Percentiles rank a stretch among this genome's conserved stretches.
Evolutionary conservation across 1,140 invertebrate species (phyloP).

Genomic region (Acyrthosiphon pisum): DNA sequence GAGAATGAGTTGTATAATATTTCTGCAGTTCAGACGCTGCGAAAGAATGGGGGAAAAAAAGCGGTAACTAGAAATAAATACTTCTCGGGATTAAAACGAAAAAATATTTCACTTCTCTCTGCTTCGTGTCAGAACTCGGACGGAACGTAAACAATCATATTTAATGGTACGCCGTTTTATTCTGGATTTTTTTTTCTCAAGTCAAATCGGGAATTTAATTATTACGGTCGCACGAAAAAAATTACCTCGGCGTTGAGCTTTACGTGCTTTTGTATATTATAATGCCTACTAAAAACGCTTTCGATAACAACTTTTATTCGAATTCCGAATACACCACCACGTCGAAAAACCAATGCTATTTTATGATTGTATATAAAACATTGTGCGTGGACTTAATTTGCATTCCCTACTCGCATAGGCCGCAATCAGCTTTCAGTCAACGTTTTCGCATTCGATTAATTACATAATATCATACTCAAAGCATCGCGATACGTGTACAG

Average conservation of each 20-base stretch:
- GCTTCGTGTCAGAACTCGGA: background rate
- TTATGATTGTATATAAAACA: background rate
- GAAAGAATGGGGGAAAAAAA: background rate
- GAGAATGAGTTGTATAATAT: too few relatives aligned
- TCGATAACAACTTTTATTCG: background rate
- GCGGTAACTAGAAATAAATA: background rate
- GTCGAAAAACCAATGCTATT: background rate
- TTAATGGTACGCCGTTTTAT: background rate
- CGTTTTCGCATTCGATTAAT: slow-evolving; percentile 37
- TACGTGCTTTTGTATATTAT: background rate
- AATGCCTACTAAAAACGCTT: background rate
- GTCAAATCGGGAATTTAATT: background rate
- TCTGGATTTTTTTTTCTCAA: background rate
- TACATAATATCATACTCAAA: background rate
- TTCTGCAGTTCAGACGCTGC: background rate
- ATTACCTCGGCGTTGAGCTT: background rate
- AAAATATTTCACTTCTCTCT: background rate
- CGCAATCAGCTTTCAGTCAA: slow-evolving; percentile 21
- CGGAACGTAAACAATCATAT: background rate
- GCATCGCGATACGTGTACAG: too few relatives aligned
- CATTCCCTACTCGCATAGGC: background rate
- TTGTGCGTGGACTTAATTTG: background rate
- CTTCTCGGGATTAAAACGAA: background rate
- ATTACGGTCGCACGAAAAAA: background rate
- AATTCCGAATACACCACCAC: background rate